Base-by-base conservation (phyloP, 2,113 vertebrate species). In the Ageneiosus marmoratus region DNA sequence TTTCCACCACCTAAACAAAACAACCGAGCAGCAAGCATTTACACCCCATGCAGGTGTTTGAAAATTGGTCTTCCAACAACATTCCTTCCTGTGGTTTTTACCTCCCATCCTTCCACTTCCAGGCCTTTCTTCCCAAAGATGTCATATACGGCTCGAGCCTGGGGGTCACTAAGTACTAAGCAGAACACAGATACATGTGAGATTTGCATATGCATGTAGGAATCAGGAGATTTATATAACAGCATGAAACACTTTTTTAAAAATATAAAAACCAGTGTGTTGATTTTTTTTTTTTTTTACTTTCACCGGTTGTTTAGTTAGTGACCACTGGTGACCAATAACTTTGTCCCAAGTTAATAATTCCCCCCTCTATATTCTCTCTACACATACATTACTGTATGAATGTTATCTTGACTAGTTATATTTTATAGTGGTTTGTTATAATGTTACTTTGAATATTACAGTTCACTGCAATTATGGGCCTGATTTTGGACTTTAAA, bases 101-200 rank as follows among this genome's bases (percentile, higher is more conserved):
- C 97, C 96, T 99, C 97, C 98, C 97, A 99, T 90, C 97, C 98
- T 93, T 99, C 98, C 93, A 99, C 97, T 62, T 99, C 97, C 93
- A 99, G 94, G 37, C 98, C 98, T 94, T 95, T 96, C 93, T 95
- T 98, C 82, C 98, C 97, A 91, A 99, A 99, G 67, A 99, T 95
- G 85, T 99, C 97, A 93, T 99, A 99, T 91, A 99, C 99, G 89
- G 98, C 97, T 91, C 98, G 95, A 82, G 97, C 95, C 88, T 98
- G 97, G 63, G 96, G 95, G 74, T 99, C 97, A 78, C 95, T 98
- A 81, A 99, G 95, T 86, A 99, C 98, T 99, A 93, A 75, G 37
- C 27, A 41, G 69, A 83, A 37, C 5, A 29, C 34, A n/a, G n/a
- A n/a, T n/a, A n/a, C n/a, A n/a, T n/a, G n/a, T n/a, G n/a, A n/a